Evolutionary conservation across 2,113 vertebrate genomes (phyloP), one percentile per base, ranked within the genome.

Genomic region (Lucifuga dentata): DNA sequence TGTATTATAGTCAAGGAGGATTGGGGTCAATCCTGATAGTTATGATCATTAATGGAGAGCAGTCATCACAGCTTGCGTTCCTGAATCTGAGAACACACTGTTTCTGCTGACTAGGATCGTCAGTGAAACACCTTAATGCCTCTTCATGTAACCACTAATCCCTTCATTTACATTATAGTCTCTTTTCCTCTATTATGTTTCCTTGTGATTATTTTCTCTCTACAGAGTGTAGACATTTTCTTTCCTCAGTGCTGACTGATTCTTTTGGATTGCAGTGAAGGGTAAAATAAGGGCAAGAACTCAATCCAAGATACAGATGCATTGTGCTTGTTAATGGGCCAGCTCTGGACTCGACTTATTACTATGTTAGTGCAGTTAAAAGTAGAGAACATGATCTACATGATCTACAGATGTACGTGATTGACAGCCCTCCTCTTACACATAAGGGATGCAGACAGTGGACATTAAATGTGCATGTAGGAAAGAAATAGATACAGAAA

Each of bases 81-180:
- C 83, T 55, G 53, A 39, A 68, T 71, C 58, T 81, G 59, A 71
- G 68, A 69, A 78, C 49, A 64, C 56, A 61, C 60, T 35, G 17
- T 35, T 74, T 87, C 53, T 77, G 77, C 78, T 78, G 78, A 84
- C 58, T 62, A 61, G 69, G 58, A 86, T 84, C 73, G 88, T 77
- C 72, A 78, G 71, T 51, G 61, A 84, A 81, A 81, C 83, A 88
- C 66, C 73, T 80, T 85, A 90, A 90, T 85, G 80, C 56, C 63
- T 86, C 78, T 89, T 80, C 45, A 81, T 78, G 80, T 74, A 78
- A 81, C 68, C 55, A 78, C 84, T 88, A 86, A 90, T 91, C 78
- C 83, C 56, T 70, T 85, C 67, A 83, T 89, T 83, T 81, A 83
- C 80, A 82, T 86, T 78, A 76, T 48, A 68, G 56, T 40, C 67